phyloP scores from a whole-genome alignment of 2,113 vertebrate species.

The Dasyurus viverrinus region DNA sequence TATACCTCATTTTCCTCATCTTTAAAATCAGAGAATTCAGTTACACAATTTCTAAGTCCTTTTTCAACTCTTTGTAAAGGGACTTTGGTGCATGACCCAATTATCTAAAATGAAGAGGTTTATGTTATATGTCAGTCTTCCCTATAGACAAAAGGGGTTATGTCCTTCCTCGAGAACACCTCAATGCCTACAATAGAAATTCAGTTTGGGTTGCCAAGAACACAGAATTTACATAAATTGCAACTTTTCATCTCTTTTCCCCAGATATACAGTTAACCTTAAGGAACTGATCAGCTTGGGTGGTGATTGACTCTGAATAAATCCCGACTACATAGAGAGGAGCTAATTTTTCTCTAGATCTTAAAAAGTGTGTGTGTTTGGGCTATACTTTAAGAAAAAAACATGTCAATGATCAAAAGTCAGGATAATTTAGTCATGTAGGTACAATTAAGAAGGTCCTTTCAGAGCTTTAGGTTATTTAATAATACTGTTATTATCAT shows the following conservation, averaged over 20 bases:
- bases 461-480: neutral
- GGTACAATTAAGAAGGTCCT: neutral
- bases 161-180: neutral
- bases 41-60: neutral
- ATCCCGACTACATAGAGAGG: neutral
- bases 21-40: neutral
- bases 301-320: neutral
- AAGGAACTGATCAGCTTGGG: neutral
- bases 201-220: neutral
- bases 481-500: neutral
- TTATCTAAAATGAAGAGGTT: neutral
- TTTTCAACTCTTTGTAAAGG: neutral
- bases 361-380: neutral
- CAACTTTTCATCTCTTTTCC: neutral
- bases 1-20: neutral
- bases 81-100: neutral
- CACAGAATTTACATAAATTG: neutral
- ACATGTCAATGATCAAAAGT: neutral
- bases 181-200: neutral
- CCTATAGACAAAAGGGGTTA: neutral
- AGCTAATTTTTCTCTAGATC: neutral
- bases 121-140: neutral
- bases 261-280: neutral
- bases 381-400: neutral
- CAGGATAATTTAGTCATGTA: neutral